Conservation (phyloP, 2,113 vertebrate species). For the Trematomus loennbergii region DNA sequence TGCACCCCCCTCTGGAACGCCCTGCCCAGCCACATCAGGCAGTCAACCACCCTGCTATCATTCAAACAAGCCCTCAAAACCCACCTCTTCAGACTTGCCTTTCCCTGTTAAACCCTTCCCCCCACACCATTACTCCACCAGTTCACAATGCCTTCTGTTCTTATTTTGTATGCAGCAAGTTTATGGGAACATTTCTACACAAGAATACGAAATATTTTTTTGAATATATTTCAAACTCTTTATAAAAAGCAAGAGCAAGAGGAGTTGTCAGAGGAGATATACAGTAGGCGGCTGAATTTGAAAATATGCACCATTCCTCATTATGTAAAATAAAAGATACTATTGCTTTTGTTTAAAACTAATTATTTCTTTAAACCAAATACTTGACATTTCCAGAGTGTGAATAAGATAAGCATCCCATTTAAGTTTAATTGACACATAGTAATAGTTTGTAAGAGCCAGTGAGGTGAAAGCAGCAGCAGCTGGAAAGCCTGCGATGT, state of each 20-base stretch:
- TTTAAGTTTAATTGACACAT: background rate
- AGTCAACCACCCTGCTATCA: too few relatives aligned
- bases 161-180: background rate
- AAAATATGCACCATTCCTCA: conserved; percentile 16
- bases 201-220: conserved; percentile 10
- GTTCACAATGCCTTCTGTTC: too few relatives aligned
- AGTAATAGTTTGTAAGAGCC: conserved; percentile 1
- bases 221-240: conserved; percentile 38
- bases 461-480: background rate
- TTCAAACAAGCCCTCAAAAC: too few relatives aligned
- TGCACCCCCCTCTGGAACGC: too few relatives aligned
- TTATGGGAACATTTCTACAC: conserved; percentile 21
- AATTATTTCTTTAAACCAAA: background rate
- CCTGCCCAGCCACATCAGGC: too few relatives aligned
- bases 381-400: background rate
- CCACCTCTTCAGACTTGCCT: too few relatives aligned
- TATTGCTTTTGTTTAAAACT: conserved; percentile 4
- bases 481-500: background rate
- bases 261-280: conserved; percentile 20
- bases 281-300: background rate
- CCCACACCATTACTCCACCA: too few relatives aligned
- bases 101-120: too few relatives aligned
- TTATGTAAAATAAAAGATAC: background rate
- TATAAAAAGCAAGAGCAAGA: conserved; percentile 47
- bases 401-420: conserved; percentile 2